A percentile compares a stretch with the other conserved stretches of the same genome.
These are phyloP conservation scores for Orgyia antiqua DNA, from an alignment of 2,888 invertebrate species.

Conservation along the genomic window DNA sequence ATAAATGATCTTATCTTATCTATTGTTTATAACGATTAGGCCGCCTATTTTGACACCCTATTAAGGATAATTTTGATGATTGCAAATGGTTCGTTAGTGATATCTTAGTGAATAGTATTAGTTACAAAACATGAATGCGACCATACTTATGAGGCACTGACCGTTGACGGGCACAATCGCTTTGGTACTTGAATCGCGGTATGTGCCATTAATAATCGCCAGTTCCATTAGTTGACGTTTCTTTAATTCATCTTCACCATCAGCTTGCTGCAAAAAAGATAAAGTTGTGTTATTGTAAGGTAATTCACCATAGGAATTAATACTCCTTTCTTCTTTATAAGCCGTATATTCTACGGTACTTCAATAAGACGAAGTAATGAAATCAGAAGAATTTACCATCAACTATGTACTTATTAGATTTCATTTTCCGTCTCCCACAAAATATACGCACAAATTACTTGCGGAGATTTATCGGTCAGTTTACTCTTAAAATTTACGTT, in stretches of 20 bases:
- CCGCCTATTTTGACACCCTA: no score
- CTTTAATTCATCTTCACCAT: slow-evolving; percentile 99
- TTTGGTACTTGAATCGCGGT: slow-evolving; percentile 96
- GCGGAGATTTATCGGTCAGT: no score
- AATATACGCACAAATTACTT: no score
- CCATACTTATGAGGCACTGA: slow-evolving; percentile 80
- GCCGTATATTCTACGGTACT: not conserved
- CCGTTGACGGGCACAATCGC: slow-evolving; percentile 89
- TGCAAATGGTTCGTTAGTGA: not conserved
- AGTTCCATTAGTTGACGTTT: slow-evolving; percentile 99
- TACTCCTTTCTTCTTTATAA: not conserved
- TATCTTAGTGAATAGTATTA: slow-evolving; percentile 40
- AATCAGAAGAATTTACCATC: no score
- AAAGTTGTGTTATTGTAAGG: not conserved
- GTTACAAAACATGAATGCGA: slow-evolving; percentile 73
- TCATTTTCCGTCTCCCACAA: no score
- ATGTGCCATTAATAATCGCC: slow-evolving; percentile 99
- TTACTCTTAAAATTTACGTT: no score
- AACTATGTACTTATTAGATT: no score
- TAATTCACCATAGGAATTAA: not conserved
- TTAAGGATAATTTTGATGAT: no score
- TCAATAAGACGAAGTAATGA: not conserved
- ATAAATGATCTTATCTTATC: no score
- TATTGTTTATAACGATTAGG: no score
- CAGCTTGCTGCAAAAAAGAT: slow-evolving; percentile 87